Percentiles rank a stretch among this genome's conserved stretches.
phyloP scores from a whole-genome alignment of 2,113 vertebrate genomes.

The Glaucidium brasilianum region DNA sequence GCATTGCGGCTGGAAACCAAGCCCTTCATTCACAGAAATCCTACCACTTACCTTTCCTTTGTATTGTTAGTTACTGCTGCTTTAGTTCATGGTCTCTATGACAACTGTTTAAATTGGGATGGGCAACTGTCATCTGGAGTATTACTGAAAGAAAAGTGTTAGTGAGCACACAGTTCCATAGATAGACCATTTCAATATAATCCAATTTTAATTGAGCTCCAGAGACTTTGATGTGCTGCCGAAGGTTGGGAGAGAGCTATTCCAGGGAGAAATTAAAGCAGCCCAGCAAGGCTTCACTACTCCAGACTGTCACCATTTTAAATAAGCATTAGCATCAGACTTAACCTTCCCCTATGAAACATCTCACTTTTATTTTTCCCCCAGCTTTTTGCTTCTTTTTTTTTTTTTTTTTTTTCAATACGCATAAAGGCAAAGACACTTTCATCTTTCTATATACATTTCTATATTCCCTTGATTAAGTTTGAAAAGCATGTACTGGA shows the following conservation, averaged over 20 bases:
- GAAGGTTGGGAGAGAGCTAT: slow-evolving; percentile 91
- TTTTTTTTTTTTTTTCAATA: slow-evolving; percentile 42
- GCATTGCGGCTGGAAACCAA: slow-evolving; percentile 35
- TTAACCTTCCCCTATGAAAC: slow-evolving; percentile 87
- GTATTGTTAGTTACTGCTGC: slow-evolving; percentile 72
- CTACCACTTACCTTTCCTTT: slow-evolving; percentile 79
- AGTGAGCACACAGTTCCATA: slow-evolving; percentile 84
- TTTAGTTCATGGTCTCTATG: slow-evolving; percentile 88
- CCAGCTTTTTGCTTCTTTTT: slow-evolving; percentile 48
- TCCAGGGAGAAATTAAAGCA: slow-evolving; percentile 98
- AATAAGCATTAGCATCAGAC: slow-evolving; percentile 94
- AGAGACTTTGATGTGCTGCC: slow-evolving; percentile 94
- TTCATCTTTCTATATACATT: slow-evolving; percentile 77
- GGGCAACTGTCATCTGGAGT: slow-evolving; percentile 94
- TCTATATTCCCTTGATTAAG: slow-evolving; percentile 73
- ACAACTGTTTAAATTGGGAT: slow-evolving; percentile 95
- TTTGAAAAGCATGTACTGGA: slow-evolving; percentile 77
- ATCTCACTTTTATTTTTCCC: slow-evolving; percentile 71
- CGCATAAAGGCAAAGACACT: slow-evolving; percentile 68
- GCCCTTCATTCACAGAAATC: slow-evolving; percentile 73
- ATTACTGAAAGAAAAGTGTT: slow-evolving; percentile 89
- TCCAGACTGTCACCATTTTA: slow-evolving; percentile 90
- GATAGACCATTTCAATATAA: slow-evolving; percentile 95
- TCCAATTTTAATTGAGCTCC: slow-evolving; percentile 99
- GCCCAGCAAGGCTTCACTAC: slow-evolving; percentile 80